Evolutionary conservation across 1,140 invertebrate species (phyloP).

Genomic region (Lasioglossum albipes): DNA sequence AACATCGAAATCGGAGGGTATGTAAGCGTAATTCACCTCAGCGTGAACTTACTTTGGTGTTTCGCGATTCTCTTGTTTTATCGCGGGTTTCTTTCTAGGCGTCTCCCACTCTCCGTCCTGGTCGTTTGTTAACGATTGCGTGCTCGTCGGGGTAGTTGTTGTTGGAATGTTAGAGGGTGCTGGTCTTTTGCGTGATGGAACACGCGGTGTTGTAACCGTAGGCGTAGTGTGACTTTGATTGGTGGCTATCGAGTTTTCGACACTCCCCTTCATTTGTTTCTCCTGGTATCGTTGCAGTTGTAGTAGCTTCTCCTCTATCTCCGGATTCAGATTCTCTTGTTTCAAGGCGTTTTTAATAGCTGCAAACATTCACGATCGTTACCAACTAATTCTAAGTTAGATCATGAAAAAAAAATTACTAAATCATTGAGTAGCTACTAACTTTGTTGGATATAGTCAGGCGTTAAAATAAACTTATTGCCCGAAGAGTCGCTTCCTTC

Average conservation of each 20-base stretch:
- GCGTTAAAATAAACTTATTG: constrained; percentile 91
- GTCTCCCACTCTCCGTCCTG: constrained; percentile 83
- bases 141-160: constrained; percentile 53
- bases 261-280: constrained; percentile 85
- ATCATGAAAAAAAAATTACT: constrained; percentile 41
- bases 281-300: constrained; percentile 93
- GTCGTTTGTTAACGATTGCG: constrained; percentile 72
- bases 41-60: constrained; percentile 67
- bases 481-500: constrained; percentile 71
- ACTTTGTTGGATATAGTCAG: constrained; percentile 94
- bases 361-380: constrained; percentile 73
- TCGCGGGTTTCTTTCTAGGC: constrained; percentile 76
- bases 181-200: constrained; percentile 74
- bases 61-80: constrained; percentile 74
- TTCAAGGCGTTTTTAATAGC: constrained; percentile 91
- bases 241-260: constrained; percentile 66
- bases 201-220: constrained; percentile 64
- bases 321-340: constrained; percentile 93
- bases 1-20: too few species aligned
- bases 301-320: constrained; percentile 94
- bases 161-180: constrained; percentile 60
- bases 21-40: background rate
- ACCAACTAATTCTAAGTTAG: background rate
- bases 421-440: constrained; percentile 75
- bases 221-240: constrained; percentile 71